phyloP scores from a whole-genome alignment of 2,888 invertebrate genomes.

The Caenorhabditis drosophilae region DNA sequence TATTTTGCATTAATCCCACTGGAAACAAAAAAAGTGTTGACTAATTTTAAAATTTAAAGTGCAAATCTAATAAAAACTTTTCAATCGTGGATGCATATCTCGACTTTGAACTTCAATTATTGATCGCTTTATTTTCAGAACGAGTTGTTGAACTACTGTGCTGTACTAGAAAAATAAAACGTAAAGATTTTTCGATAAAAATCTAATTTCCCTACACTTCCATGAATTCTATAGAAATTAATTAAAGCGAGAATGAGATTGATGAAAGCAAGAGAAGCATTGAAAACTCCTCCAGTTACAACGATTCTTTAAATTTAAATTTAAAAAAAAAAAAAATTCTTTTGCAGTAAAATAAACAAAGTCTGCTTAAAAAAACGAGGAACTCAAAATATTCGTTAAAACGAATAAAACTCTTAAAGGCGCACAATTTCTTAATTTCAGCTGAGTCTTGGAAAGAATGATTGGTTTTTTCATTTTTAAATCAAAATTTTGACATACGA shows the following conservation, averaged over 20 bases:
- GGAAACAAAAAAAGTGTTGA: not conserved
- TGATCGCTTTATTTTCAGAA: conserved; percentile 9
- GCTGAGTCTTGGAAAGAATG: too few species aligned
- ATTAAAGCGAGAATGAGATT: conserved; percentile 18
- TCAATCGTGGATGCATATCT: conserved; percentile 24
- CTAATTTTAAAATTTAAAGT: too few species aligned
- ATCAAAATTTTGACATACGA: too few species aligned
- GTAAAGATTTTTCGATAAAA: not conserved
- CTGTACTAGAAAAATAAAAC: not conserved
- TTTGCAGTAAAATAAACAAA: too few species aligned
- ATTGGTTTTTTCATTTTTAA: too few species aligned
- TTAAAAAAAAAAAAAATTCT: too few species aligned
- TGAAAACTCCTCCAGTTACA: conserved; percentile 8
- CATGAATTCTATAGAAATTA: conserved; percentile 19
- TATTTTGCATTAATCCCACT: conserved; percentile 14
- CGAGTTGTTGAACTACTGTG: conserved; percentile 5
- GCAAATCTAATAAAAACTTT: conserved; percentile 3
- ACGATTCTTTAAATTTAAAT: conserved; percentile 13
- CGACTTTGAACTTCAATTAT: conserved; percentile 13
- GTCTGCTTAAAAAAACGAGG: too few species aligned
- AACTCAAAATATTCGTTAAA: too few species aligned
- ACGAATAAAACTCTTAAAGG: too few species aligned
- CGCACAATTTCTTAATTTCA: too few species aligned
- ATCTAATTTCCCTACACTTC: conserved; percentile 11
- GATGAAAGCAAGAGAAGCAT: conserved; percentile 10